Conservation (phyloP, 2,113 vertebrate species). For the Eulacestoma nigropectus region DNA sequence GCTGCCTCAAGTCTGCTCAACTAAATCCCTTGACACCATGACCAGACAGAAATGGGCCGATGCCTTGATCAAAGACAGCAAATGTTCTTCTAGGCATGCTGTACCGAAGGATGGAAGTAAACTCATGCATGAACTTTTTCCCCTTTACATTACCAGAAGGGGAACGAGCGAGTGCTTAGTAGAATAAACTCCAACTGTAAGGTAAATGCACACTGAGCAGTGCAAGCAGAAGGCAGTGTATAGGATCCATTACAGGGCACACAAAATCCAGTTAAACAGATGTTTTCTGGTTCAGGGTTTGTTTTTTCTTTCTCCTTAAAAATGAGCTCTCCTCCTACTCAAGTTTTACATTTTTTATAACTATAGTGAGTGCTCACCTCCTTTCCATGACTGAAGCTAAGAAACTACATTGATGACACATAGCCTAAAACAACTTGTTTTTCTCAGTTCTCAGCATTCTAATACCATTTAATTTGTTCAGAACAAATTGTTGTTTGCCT, state of each 20-base stretch:
- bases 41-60: background rate
- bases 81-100: background rate
- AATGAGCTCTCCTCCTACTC: background rate
- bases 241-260: background rate
- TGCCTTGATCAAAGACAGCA: background rate
- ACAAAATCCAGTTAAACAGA: background rate
- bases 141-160: background rate
- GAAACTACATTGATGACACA: background rate
- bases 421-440: background rate
- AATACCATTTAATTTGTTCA: background rate
- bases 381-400: background rate
- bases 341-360: background rate
- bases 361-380: background rate
- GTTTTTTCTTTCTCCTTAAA: background rate
- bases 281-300: background rate
- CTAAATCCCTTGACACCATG: accelerated
- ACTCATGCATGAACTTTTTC: background rate
- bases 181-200: background rate
- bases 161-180: accelerated
- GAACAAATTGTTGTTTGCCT: background rate
- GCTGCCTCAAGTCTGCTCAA: background rate
- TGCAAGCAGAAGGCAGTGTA: background rate
- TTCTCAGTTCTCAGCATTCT: background rate
- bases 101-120: background rate
- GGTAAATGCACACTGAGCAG: background rate